Base-by-base conservation (phyloP, 2,888 invertebrate genomes). In the Lepidocyrtoides sp. region DNA sequence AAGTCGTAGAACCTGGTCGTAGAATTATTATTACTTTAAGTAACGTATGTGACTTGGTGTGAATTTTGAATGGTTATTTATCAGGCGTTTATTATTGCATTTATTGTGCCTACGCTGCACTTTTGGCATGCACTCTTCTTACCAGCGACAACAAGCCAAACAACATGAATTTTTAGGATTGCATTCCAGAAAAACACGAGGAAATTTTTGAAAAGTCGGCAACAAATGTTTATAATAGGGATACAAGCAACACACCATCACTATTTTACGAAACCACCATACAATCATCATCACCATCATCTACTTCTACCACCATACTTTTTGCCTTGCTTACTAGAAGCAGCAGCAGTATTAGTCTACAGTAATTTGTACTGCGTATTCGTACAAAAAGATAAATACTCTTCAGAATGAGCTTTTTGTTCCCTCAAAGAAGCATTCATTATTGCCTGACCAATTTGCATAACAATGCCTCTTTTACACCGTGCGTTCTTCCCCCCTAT, bases 61-160 rank as follows among this genome's bases (percentile, higher is more conserved):
- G 88, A 88, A 88, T 88, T 88, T 69, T 88, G 66, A 88, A 81
- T 88, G 81, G 66, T 48, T 81, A 88, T 81, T 88, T 88, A 88
- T 66, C 88, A 88, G 66, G 20, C 88, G 63, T 63, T 87, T 87
- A 87, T 75, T 86, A 44, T 69, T 69, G 72, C 84, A 72, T 66
- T 84, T 48, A 44, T 44, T 75, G 75, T 84, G 20, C 20, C 23
- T 44, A 66, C 32, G 32, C n/a, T 66, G 66, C 66, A 66, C 66
- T 66, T 60, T 66, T 66, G 66, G 66, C 66, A 32, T 66, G 66
- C 66, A n/a, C 1, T 29, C 32, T 20, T 60, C 23, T 20, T 7
- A 44, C n/a, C n/a, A n/a, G n/a, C n/a, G n/a, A 51, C 51, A 48
- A 29, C 51, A 23, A 79, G 77, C 54, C 75, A 54, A 41, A 72